Conservation (phyloP, 2,113 vertebrate species). For the Centropus bengalensis region DNA sequence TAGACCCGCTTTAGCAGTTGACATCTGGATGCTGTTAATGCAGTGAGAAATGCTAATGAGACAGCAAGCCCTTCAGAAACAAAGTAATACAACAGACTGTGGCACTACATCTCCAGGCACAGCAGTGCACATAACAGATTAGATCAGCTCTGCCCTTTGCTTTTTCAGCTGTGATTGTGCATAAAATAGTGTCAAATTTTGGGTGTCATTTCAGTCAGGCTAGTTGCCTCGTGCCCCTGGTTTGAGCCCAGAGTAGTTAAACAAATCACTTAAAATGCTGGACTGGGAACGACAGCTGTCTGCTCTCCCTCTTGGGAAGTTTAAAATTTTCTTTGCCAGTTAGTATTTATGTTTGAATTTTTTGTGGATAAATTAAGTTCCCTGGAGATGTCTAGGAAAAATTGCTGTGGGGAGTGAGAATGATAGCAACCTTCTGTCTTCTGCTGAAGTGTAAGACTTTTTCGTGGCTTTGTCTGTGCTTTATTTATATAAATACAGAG, state of each 20-base stretch:
- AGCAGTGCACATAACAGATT: background rate
- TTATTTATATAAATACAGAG: background rate
- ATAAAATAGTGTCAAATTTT: constrained; percentile 3
- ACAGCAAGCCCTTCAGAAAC: background rate
- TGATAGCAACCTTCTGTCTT: background rate
- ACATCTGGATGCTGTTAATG: constrained; percentile 42
- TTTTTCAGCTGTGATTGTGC: background rate
- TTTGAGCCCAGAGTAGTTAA: background rate
- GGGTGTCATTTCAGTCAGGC: background rate
- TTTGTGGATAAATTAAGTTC: background rate
- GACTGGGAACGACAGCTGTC: background rate
- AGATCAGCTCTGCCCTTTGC: background rate
- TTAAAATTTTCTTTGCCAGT: background rate
- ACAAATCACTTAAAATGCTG: background rate
- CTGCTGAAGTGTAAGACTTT: background rate
- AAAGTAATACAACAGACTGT: background rate
- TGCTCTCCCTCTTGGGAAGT: background rate
- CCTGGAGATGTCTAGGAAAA: background rate
- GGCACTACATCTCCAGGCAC: constrained; percentile 16
- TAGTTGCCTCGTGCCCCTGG: background rate
- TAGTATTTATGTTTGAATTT: background rate
- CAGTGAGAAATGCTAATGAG: background rate
- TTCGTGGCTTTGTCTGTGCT: background rate
- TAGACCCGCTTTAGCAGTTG: background rate
- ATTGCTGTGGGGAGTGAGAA: background rate